Conservation (phyloP, 2,888 invertebrate species). For the Pristionchus japonicus region DNA sequence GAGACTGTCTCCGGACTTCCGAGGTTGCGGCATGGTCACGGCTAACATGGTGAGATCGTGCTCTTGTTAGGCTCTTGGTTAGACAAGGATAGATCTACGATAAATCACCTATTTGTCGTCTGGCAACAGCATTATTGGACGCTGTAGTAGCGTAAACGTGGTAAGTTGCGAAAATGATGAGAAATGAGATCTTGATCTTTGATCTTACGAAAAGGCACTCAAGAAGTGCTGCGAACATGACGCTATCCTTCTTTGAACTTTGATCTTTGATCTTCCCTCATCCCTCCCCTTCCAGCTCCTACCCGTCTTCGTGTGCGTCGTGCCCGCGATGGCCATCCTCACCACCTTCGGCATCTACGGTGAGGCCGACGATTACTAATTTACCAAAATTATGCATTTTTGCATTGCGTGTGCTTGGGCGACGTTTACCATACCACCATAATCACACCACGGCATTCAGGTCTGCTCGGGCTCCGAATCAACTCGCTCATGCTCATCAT, state of each 20-base stretch:
- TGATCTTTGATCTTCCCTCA: background rate
- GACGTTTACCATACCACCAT: background rate
- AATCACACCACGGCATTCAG: background rate
- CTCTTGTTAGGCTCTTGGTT: no score
- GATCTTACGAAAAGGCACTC: background rate
- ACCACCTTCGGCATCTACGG: conserved; percentile 47
- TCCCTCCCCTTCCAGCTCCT: background rate
- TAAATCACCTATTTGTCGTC: no score
- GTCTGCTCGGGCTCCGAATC: conserved; percentile 52
- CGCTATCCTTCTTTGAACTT: background rate
- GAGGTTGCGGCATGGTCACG: background rate
- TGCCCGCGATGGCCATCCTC: conserved; percentile 41
- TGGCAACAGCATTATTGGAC: no score
- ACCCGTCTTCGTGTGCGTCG: conserved; percentile 40
- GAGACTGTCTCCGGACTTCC: background rate
- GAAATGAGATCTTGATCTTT: background rate
- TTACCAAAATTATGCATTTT: background rate
- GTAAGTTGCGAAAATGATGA: no score
- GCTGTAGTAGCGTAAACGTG: no score
- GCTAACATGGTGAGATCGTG: conserved; percentile 10
- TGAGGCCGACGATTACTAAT: background rate
- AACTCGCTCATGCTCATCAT: conserved; percentile 73
- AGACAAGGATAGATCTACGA: no score
- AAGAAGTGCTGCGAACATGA: no score
- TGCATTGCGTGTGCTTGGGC: background rate